Percentiles rank a stretch among this genome's conserved stretches.
Evolutionary conservation across 2,888 invertebrate species (phyloP).

Genomic region (Myopa testacea): DNA sequence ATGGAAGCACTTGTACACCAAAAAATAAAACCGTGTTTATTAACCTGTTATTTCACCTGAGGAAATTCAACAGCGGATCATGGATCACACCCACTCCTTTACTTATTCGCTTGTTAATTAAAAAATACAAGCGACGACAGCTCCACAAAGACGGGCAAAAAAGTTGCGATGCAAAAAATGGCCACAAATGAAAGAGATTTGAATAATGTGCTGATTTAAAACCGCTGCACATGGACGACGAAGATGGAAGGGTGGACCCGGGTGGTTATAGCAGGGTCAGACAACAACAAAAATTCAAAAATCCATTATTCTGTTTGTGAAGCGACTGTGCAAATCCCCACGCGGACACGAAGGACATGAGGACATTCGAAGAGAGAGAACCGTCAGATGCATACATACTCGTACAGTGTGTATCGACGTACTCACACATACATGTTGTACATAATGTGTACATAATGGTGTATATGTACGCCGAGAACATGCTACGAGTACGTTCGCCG

Average conservation of each 20-base stretch:
- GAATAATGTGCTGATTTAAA: constrained; percentile 65
- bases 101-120: constrained; percentile 36
- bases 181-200: constrained; percentile 58
- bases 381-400: constrained; percentile 13
- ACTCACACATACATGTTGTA: constrained; percentile 4
- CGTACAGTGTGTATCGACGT: constrained; percentile 43
- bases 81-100: constrained; percentile 31
- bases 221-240: constrained; percentile 50
- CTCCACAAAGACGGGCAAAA: constrained; percentile 17
- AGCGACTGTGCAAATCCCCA: constrained; percentile 65
- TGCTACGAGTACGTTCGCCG: background rate
- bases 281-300: constrained; percentile 45
- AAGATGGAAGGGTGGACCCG: background rate
- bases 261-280: background rate
- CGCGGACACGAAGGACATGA: constrained; percentile 61
- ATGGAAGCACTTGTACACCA: constrained; percentile 8
- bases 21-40: background rate
- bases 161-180: constrained; percentile 16
- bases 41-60: constrained; percentile 35
- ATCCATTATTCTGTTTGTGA: constrained; percentile 66
- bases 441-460: background rate
- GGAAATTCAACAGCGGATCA: constrained; percentile 33
- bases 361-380: constrained; percentile 63
- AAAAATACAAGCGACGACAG: constrained; percentile 38
- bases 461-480: background rate